Evolutionary conservation across 2,888 invertebrate genomes (phyloP).

Genomic region (Capitulum mitella): DNA sequence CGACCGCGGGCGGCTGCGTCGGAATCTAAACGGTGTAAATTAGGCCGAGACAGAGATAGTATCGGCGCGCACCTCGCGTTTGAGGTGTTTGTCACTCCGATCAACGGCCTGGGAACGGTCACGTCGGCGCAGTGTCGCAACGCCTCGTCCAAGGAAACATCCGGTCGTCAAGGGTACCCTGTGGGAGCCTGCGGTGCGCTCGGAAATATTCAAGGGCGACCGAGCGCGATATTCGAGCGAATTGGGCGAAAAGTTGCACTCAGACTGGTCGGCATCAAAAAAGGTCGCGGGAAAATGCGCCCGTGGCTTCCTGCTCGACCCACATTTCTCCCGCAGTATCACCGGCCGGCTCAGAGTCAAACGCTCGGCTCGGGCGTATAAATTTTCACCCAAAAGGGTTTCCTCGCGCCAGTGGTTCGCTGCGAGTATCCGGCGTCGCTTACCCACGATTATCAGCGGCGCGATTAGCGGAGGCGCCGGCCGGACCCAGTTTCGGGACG

Average conservation of each 20-base stretch:
- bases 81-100: not conserved
- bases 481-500: not conserved
- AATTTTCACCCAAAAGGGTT: not conserved
- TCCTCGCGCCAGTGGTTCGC: not conserved
- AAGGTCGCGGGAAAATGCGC: too few relatives aligned
- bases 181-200: not conserved
- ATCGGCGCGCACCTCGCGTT: not conserved
- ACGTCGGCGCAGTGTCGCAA: not conserved
- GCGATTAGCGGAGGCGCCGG: not conserved
- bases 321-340: too few relatives aligned
- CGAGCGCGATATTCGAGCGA: not conserved
- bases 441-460: not conserved
- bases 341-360: too few relatives aligned
- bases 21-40: not conserved
- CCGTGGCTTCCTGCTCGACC: too few relatives aligned
- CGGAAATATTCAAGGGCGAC: not conserved
- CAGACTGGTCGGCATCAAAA: too few relatives aligned
- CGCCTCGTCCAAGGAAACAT: not conserved
- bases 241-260: not conserved
- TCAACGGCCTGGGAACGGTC: not conserved
- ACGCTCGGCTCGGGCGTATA: not conserved
- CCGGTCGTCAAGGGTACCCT: not conserved
- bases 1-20: too few relatives aligned
- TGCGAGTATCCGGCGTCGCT: not conserved
- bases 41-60: not conserved